Percentiles rank a stretch among this genome's conserved stretches.
Conservation (phyloP, 2,113 vertebrate species). For the Eleginops maclovinus region DNA sequence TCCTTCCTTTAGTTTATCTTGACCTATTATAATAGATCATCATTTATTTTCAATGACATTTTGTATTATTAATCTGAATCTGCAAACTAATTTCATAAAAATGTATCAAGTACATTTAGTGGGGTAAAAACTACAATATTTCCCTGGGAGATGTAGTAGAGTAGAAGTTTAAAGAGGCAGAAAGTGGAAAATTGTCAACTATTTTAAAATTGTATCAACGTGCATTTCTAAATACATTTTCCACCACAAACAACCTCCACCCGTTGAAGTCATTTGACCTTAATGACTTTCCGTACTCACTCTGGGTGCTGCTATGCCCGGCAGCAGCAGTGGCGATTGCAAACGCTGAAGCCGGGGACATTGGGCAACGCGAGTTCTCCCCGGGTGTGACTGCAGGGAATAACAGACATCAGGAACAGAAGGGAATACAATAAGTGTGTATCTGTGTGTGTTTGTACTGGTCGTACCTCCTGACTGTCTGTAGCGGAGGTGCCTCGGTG, state of each 20-base stretch:
- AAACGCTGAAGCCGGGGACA: slow-evolving; percentile 94
- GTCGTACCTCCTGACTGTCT: slow-evolving; percentile 88
- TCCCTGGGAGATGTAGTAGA: neutral
- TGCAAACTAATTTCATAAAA: too few relatives aligned
- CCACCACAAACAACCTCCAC: neutral
- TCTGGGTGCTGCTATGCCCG: slow-evolving; percentile 91
- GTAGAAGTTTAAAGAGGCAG: neutral
- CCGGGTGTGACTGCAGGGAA: slow-evolving; percentile 83
- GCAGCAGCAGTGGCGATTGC: slow-evolving; percentile 96
- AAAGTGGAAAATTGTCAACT: too few relatives aligned
- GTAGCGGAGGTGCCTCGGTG: slow-evolving; percentile 91
- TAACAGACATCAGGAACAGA: neutral
- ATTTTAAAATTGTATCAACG: neutral
- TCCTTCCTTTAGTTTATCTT: too few relatives aligned
- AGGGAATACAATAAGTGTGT: neutral
- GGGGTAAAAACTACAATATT: neutral
- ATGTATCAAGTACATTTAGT: neutral
- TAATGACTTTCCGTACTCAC: slow-evolving; percentile 71
- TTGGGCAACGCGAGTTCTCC: slow-evolving; percentile 88
- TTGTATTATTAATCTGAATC: too few relatives aligned
- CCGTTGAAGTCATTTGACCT: slow-evolving; percentile 5
- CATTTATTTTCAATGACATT: too few relatives aligned
- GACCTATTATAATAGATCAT: too few relatives aligned
- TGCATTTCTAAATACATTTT: neutral
- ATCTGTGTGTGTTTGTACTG: neutral